Evolutionary conservation across 1,140 invertebrate species (phyloP).

Genomic region (Camponotus pennsylvanicus): DNA sequence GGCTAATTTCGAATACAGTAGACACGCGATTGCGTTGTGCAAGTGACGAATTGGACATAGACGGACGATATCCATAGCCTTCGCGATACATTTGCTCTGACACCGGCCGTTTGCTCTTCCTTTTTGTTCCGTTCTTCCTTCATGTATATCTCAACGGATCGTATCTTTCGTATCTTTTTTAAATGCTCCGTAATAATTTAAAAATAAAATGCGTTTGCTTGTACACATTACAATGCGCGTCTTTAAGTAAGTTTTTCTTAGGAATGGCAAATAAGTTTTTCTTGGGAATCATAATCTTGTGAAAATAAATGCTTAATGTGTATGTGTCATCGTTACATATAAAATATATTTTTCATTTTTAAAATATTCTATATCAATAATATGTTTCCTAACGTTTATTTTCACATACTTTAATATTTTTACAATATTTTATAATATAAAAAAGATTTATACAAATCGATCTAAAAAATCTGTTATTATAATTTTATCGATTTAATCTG

Average conservation of each 20-base stretch:
- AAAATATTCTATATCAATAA: neutral
- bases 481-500: neutral
- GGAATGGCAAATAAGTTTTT: neutral
- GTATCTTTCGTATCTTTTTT: neutral
- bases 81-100: neutral
- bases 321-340: neutral
- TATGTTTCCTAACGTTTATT: neutral
- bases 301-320: neutral
- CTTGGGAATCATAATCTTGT: neutral
- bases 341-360: neutral
- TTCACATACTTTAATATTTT: neutral
- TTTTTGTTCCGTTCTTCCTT: neutral
- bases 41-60: conserved; percentile 18
- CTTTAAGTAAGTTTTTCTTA: neutral
- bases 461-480: neutral
- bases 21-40: conserved; percentile 14
- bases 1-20: conserved; percentile 15
- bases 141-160: conserved; percentile 4
- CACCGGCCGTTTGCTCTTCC: neutral
- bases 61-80: neutral
- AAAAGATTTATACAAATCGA: neutral
- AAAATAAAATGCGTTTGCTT: conserved; percentile 2
- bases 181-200: conserved; percentile 9
- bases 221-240: neutral
- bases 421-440: neutral